phyloP scores from a whole-genome alignment of 1,140 invertebrate genomes.

The Drosophila sulfurigaster region DNA sequence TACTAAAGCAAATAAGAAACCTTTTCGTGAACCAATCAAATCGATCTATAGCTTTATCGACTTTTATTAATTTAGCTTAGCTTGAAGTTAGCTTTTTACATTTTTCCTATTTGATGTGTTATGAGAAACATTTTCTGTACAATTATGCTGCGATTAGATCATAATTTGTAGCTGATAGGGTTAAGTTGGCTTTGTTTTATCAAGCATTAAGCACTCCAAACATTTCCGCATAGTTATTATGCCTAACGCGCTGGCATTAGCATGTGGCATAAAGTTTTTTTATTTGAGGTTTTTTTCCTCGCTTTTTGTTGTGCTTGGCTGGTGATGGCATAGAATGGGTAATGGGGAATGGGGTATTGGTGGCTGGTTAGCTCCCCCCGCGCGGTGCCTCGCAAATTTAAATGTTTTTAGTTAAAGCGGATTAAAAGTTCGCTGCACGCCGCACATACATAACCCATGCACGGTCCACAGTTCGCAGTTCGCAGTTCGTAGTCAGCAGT shows the following conservation, averaged over 20 bases:
- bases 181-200: constrained; percentile 19
- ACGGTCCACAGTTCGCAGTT: constrained; percentile 4
- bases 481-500: constrained; percentile 6
- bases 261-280: constrained; percentile 45
- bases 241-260: constrained; percentile 31
- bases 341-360: neutral
- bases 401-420: constrained; percentile 83
- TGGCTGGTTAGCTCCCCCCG: constrained; percentile 35
- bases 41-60: no score
- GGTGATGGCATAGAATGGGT: no score
- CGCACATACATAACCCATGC: constrained; percentile 81
- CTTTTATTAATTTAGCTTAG: neutral
- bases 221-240: constrained; percentile 31
- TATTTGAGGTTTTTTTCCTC: constrained; percentile 39
- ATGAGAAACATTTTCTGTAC: neutral
- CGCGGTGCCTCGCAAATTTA: constrained; percentile 65
- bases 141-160: neutral
- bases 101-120: neutral
- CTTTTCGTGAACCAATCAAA: no score
- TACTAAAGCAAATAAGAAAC: no score
- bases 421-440: constrained; percentile 82
- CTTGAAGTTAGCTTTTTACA: neutral
- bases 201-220: constrained; percentile 11
- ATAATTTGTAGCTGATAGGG: constrained; percentile 10
- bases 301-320: constrained; percentile 42